phyloP scores from a whole-genome alignment of 35 echinoderm and acorn worm species.

The Eucidaris tribuloides region DNA sequence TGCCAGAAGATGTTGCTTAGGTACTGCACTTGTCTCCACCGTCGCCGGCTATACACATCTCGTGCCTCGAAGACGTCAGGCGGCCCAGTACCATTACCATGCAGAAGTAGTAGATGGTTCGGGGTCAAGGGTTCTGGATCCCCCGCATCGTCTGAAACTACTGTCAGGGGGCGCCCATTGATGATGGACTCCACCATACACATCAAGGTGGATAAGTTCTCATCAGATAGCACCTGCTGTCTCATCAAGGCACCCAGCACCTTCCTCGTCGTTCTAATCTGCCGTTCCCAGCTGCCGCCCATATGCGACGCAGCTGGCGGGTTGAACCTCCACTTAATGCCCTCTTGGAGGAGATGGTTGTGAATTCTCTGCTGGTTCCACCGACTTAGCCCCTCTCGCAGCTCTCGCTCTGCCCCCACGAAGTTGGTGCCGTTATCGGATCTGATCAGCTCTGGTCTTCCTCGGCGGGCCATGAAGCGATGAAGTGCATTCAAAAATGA shows the following conservation, averaged over 20 bases:
- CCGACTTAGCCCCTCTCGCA: constrained; percentile 15
- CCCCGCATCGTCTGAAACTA: not conserved
- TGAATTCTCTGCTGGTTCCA: constrained; percentile 39
- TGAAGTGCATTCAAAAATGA: constrained; percentile 61
- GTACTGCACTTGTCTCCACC: constrained; percentile 50
- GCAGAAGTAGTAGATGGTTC: constrained; percentile 8
- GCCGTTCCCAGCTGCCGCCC: constrained; percentile 52
- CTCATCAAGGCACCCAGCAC: constrained; percentile 12
- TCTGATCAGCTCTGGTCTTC: constrained; percentile 21
- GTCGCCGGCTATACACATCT: not conserved
- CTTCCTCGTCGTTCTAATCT: constrained; percentile 34
- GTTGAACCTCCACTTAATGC: constrained; percentile 26
- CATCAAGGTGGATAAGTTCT: constrained; percentile 16
- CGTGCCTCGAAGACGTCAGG: not conserved
- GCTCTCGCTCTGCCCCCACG: constrained; percentile 39
- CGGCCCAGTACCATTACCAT: not conserved
- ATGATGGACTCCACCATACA: constrained; percentile 28
- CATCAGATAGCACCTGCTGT: constrained; percentile 18
- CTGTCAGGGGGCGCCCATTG: constrained; percentile 34
- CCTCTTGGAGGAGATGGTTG: not conserved
- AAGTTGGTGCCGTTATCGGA: constrained; percentile 85
- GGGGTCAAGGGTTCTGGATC: constrained; percentile 46
- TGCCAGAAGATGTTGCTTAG: constrained; percentile 32
- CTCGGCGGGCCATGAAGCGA: constrained; percentile 39
- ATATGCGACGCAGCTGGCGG: constrained; percentile 51